phyloP scores from a whole-genome alignment of 2,797 vertebrate species.

The Lophius americanus region DNA sequence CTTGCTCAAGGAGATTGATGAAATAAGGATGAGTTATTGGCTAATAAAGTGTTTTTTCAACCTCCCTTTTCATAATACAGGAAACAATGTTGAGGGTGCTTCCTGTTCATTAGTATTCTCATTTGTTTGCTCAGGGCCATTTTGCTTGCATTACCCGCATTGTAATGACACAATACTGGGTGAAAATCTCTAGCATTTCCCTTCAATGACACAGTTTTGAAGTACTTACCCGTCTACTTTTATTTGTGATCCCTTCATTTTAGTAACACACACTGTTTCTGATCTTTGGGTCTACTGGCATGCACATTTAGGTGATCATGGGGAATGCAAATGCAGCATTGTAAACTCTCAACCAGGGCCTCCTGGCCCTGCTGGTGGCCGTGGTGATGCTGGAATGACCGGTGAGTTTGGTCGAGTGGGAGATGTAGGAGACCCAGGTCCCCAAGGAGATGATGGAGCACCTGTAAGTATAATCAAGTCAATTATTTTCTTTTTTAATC shows the following conservation, averaged over 20 bases:
- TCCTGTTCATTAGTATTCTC: no score
- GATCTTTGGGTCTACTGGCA: slow-evolving; percentile 8
- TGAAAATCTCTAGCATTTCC: no score
- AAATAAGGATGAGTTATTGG: background rate
- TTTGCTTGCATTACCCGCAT: no score
- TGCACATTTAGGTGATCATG: slow-evolving; percentile 84
- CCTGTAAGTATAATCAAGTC: slow-evolving; percentile 64
- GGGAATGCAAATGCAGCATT: slow-evolving; percentile 83
- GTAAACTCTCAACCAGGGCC: slow-evolving; percentile 72
- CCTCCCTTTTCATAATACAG: no score
- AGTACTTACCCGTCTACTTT: background rate
- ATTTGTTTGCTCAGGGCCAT: no score
- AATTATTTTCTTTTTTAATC: background rate
- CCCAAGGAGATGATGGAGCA: slow-evolving; percentile 62
- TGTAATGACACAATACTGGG: no score
- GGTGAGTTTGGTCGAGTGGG: slow-evolving; percentile 91
- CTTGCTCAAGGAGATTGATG: background rate
- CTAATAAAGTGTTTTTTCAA: no score
- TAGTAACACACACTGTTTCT: background rate
- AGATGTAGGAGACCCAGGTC: slow-evolving; percentile 83
- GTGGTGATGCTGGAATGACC: slow-evolving; percentile 81
- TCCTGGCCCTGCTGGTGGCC: slow-evolving; percentile 82
- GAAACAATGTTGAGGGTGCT: no score
- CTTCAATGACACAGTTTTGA: background rate
- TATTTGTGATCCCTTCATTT: background rate